A percentile compares a stretch with the other conserved stretches of the same genome.
Conservation (phyloP, 2,888 invertebrate genomes). For the Ectobius pallidus region DNA sequence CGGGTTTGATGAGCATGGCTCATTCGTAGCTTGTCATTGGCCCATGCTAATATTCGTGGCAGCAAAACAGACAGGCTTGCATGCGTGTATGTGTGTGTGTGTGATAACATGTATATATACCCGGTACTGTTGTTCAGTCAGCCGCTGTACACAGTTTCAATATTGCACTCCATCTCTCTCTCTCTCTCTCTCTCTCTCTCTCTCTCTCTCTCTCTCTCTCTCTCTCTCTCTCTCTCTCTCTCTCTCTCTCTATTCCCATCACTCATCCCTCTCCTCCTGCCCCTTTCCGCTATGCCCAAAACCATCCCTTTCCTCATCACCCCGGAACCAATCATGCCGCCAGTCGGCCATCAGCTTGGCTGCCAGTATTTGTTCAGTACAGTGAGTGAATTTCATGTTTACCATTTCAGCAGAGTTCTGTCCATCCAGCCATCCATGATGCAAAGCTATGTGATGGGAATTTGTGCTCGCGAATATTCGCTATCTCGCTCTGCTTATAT, state of each 20-base stretch:
- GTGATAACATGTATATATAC: constrained; percentile 35
- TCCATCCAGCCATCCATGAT: constrained; percentile 39
- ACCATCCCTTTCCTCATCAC: constrained; percentile 17
- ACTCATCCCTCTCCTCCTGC: constrained; percentile 11
- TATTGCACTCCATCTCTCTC: constrained; percentile 32
- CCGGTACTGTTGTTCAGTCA: constrained; percentile 30
- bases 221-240: too few relatives aligned
- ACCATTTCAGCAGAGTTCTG: constrained; percentile 41
- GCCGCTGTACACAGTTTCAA: constrained; percentile 37
- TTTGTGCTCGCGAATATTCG: constrained; percentile 25
- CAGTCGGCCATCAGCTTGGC: constrained; percentile 35
- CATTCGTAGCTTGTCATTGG: constrained; percentile 37
- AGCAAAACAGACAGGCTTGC: constrained; percentile 19
- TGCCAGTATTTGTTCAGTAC: constrained; percentile 41
- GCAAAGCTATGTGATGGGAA: constrained; percentile 41
- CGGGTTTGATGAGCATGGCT: constrained; percentile 23
- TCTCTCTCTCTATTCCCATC: constrained; percentile 18
- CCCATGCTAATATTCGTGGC: constrained; percentile 38
- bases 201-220: too few relatives aligned
- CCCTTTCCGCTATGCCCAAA: constrained; percentile 8
- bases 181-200: constrained; percentile 14
- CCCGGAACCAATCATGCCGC: constrained; percentile 37
- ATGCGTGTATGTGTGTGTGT: constrained; percentile 5
- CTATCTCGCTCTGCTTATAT: neutral
- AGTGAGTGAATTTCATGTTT: constrained; percentile 43